phyloP scores from a whole-genome alignment of 2,113 vertebrate species.

The Mirounga angustirostris region DNA sequence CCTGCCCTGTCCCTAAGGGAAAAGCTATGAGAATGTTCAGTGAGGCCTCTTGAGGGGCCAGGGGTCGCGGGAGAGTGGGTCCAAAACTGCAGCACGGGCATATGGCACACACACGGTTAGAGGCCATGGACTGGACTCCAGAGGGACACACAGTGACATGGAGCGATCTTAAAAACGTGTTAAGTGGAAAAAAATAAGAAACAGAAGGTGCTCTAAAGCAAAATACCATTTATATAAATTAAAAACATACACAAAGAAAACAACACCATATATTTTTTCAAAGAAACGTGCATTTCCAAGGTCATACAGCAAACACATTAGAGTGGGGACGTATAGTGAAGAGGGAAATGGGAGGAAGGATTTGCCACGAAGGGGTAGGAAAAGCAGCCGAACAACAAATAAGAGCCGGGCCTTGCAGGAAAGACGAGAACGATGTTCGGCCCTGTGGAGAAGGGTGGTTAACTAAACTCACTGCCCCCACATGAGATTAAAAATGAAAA shows the following conservation, averaged over 20 bases:
- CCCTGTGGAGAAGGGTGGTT: background rate
- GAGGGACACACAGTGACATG: background rate
- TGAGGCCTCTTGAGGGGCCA: background rate
- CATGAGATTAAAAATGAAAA: background rate
- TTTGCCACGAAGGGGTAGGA: background rate
- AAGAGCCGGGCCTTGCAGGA: background rate
- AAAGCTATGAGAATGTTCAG: background rate
- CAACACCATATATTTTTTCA: conserved; percentile 62
- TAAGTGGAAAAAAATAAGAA: conserved; percentile 75
- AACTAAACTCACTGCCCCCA: background rate
- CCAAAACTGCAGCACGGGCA: background rate
- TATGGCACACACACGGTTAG: background rate
- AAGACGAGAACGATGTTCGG: background rate
- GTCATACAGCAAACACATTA: conserved; percentile 41
- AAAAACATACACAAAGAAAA: conserved; percentile 76
- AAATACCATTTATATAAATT: conserved; percentile 74
- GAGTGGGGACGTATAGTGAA: background rate
- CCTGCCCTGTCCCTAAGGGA: background rate
- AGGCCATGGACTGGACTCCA: background rate
- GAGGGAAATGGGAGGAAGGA: background rate
- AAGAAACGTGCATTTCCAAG: conserved; percentile 64
- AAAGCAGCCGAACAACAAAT: background rate
- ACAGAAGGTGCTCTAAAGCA: conserved; percentile 72
- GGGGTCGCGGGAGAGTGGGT: background rate
- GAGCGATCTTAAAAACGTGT: conserved; percentile 60